Percentiles rank a stretch among this genome's conserved stretches.
Evolutionary conservation across 2,888 invertebrate genomes (phyloP).

Genomic region (Notodonta ziczac): DNA sequence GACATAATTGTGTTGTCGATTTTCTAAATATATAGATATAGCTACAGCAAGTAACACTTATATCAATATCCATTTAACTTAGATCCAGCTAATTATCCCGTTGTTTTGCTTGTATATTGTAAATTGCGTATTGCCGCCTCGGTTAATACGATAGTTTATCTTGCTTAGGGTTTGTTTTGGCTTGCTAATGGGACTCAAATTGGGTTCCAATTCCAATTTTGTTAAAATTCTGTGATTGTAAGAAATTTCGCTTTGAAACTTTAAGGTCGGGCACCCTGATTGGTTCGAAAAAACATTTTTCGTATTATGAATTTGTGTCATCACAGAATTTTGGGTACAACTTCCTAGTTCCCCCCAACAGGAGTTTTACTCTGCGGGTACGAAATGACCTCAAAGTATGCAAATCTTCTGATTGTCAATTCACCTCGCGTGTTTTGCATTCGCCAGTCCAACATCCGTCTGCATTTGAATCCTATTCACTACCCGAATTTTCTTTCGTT

Average conservation of each 20-base stretch:
- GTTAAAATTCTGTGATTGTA: conserved; percentile 12
- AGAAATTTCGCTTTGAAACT: no score
- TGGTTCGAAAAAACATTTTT: no score
- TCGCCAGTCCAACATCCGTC: conserved; percentile 22
- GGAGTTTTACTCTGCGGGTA: conserved; percentile 12
- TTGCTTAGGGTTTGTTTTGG: conserved; percentile 33
- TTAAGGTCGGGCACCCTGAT: no score
- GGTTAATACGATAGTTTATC: conserved; percentile 32
- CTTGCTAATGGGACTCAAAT: conserved; percentile 33
- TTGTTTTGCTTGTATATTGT: conserved; percentile 30
- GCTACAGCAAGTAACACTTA: conserved; percentile 1
- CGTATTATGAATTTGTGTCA: not conserved
- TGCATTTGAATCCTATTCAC: conserved; percentile 24
- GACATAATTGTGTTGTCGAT: no score
- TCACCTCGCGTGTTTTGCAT: conserved; percentile 26
- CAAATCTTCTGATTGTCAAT: conserved; percentile 34
- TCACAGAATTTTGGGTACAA: conserved; percentile 23
- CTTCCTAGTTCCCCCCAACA: conserved; percentile 16
- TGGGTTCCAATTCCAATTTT: conserved; percentile 20
- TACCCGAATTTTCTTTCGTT: conserved; percentile 15
- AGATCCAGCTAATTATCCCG: conserved; percentile 34
- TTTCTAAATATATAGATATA: not conserved
- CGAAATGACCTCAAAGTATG: conserved; percentile 29
- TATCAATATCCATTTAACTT: conserved; percentile 25
- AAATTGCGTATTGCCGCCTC: conserved; percentile 31